These are phyloP conservation scores for Prochilodus magdalenae DNA, from an alignment of 2,113 vertebrate species.

Conservation along the genomic window DNA sequence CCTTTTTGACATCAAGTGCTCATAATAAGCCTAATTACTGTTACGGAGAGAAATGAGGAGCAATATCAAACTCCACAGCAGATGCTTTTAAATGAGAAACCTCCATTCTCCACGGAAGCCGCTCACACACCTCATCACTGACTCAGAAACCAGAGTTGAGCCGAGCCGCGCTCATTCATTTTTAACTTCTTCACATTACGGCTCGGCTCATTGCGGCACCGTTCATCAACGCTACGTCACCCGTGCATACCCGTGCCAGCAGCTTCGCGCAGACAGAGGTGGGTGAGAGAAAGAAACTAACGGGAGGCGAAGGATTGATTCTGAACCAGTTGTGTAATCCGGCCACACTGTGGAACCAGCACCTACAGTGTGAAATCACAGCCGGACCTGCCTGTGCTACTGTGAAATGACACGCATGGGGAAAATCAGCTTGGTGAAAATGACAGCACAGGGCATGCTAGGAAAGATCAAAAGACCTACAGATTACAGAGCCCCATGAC, in stretches of 20 bases:
- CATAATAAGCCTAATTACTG: constrained; percentile 44
- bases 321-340: neutral
- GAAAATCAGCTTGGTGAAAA: constrained; percentile 26
- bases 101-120: constrained; percentile 7
- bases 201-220: constrained; percentile 12
- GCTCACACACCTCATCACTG: constrained; percentile 34
- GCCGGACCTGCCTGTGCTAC: neutral
- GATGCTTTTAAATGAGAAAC: constrained; percentile 53
- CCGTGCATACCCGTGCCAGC: neutral
- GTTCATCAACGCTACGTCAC: constrained; percentile 42
- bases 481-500: constrained; percentile 5
- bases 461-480: constrained; percentile 9
- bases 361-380: constrained; percentile 5
- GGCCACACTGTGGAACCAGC: neutral
- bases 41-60: constrained; percentile 52
- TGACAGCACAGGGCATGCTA: neutral
- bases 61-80: constrained; percentile 58
- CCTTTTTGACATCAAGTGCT: constrained; percentile 56
- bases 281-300: constrained; percentile 13
- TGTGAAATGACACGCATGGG: constrained; percentile 32
- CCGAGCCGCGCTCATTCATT: constrained; percentile 34
- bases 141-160: constrained; percentile 36
- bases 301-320: neutral
- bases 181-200: constrained; percentile 48
- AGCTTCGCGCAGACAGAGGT: neutral